A percentile compares a stretch with the other conserved stretches of the same genome.
These are phyloP conservation scores for Phalacrocorax carbo DNA, from an alignment of 2,113 vertebrate genomes.

Conservation along the genomic window DNA sequence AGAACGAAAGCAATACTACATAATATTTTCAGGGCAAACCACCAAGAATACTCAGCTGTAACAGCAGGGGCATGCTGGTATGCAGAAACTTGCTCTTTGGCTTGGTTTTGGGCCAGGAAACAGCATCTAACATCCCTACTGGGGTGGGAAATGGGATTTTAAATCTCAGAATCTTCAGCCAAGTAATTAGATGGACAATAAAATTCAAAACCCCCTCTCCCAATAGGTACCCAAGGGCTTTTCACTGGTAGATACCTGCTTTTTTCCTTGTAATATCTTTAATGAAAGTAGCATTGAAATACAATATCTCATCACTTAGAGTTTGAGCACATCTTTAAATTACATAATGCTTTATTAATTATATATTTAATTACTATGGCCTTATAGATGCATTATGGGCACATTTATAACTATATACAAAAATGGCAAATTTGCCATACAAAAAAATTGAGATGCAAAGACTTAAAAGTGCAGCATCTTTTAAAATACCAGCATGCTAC, in stretches of 20 bases:
- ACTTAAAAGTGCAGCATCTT: background rate
- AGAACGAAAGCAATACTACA: background rate
- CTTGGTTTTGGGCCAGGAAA: conserved; percentile 28
- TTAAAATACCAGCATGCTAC: background rate
- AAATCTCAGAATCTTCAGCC: conserved; percentile 25
- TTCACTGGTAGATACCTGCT: background rate
- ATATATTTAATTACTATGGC: background rate
- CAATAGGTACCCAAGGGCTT: background rate
- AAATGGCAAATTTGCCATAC: background rate
- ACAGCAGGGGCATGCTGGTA: background rate
- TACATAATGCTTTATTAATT: background rate
- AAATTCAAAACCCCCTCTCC: background rate
- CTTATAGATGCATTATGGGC: background rate
- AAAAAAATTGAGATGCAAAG: background rate
- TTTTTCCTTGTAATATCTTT: background rate
- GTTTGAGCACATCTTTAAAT: background rate
- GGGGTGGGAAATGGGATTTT: conserved; percentile 20
- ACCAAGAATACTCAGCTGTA: background rate
- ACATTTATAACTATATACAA: background rate
- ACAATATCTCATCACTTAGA: background rate
- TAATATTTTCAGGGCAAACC: background rate
- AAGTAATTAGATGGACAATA: conserved; percentile 37
- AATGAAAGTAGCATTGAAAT: background rate
- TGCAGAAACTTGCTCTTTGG: background rate
- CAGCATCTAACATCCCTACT: background rate